Evolutionary conservation across 92 coral and sea anemone species (phyloP), one percentile per base, ranked within the genome.

Genomic region (Epizoanthus ramosus): DNA sequence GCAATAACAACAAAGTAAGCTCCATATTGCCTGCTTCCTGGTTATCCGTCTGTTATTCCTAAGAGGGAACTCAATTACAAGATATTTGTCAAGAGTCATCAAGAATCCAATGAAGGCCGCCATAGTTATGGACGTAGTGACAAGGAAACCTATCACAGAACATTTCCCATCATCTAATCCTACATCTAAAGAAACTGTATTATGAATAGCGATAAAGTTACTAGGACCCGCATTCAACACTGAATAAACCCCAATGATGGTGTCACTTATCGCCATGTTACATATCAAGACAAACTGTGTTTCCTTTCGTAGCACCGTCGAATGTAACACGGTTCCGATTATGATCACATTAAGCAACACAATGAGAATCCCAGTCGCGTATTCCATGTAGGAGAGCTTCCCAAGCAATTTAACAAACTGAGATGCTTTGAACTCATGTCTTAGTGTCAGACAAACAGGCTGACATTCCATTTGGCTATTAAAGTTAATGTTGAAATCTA

Each of bases 251-350:
- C 72, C 72, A 67, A 67, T 33, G n/a, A 67, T 31, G 14, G 12
- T 35, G 31, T 67, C 72, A 67, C 50, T 28, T 33, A 67, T 28
- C 14, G 72, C 72, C 72, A 67, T 67, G 39, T 67, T 33, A 33
- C 72, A 5, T 31, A 67, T 67, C 22, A 67, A 33, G 45, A 67
- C 45, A 67, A 33, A 67, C n/a, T 67, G 72, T 9, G 72, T 33
- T 67, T 67, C 72, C 50, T 67, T 67, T 31, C 72, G 43, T 33
- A 67, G 39, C 47, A 67, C 13, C 39, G 8, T 17, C 39, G 72
- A 67, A 13, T n/a, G 35, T 35, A 67, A 67, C 71, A 67, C 71
- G 50, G 71, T 67, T 67, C 71, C 71, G 13, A 67, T 14, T 13
- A 67, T 33, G 71, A 67, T 15, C 35, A 67, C 3, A 33, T 67